Conservation (phyloP, 1,140 invertebrate genomes). For the Delia radicum region DNA sequence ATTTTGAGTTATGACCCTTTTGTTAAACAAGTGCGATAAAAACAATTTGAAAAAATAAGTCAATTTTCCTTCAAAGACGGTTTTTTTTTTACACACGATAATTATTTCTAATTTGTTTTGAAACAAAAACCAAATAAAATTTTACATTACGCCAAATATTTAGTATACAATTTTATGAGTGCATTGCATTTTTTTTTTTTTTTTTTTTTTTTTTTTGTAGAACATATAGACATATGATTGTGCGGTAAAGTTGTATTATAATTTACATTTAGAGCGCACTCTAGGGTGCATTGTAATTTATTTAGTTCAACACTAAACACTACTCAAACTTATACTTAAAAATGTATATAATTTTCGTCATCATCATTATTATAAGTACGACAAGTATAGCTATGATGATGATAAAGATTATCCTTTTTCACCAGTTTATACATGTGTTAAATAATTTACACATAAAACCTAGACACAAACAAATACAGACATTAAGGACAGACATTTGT, state of each 20-base stretch:
- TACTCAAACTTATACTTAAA: not conserved
- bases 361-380: not conserved
- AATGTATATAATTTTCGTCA: not conserved
- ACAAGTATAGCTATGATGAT: not conserved
- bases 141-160: too few species aligned
- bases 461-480: not conserved
- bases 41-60: too few species aligned
- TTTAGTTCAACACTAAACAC: conserved; percentile 2
- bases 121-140: too few species aligned
- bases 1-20: too few species aligned
- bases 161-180: not conserved
- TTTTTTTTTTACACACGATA: too few species aligned
- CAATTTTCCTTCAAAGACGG: too few species aligned
- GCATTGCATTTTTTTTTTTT: not conserved
- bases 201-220: not conserved
- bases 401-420: not conserved
- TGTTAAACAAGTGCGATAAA: too few species aligned
- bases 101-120: too few species aligned
- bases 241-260: conserved; percentile 3
- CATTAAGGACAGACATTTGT: not conserved
- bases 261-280: conserved; percentile 17
- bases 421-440: not conserved
- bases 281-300: conserved; percentile 20
- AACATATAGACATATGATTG: not conserved
- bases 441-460: not conserved